Evolutionary conservation across 2,888 invertebrate genomes (phyloP).

Genomic region (Nomada ferruginata): DNA sequence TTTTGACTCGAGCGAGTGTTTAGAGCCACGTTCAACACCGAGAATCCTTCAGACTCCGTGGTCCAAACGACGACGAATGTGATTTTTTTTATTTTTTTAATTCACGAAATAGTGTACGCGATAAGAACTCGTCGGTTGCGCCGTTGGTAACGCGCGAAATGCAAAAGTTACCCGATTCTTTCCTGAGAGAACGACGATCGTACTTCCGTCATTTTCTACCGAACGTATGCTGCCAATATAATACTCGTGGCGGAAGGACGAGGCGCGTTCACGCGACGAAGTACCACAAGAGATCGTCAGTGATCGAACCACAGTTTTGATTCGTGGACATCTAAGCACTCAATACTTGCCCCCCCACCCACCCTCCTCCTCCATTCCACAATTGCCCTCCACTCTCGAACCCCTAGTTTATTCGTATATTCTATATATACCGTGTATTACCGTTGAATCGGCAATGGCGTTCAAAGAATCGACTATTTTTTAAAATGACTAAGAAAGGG

Average conservation of each 20-base stretch:
- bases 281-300: constrained; percentile 19
- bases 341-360: constrained; percentile 43
- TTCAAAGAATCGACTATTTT: constrained; percentile 81
- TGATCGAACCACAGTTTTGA: constrained; percentile 54
- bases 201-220: constrained; percentile 26
- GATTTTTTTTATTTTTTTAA: constrained; percentile 18
- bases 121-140: constrained; percentile 9
- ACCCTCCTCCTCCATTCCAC: not conserved
- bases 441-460: constrained; percentile 66
- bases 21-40: constrained; percentile 62
- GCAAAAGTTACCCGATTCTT: not conserved
- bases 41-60: constrained; percentile 61
- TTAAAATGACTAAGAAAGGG: constrained; percentile 65
- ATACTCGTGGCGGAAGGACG: constrained; percentile 22
- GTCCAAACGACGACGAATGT: constrained; percentile 58
- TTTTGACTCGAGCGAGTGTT: constrained; percentile 77
- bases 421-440: constrained; percentile 59
- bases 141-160: not conserved
- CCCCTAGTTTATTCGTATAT: constrained; percentile 47
- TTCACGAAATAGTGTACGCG: no score
- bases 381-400: not conserved
- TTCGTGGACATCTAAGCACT: constrained; percentile 74
- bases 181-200: constrained; percentile 16
- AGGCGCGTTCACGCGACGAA: constrained; percentile 3
- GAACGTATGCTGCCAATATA: constrained; percentile 43